Conservation (phyloP, 2,888 invertebrate genomes). For the Tipula confusa region DNA sequence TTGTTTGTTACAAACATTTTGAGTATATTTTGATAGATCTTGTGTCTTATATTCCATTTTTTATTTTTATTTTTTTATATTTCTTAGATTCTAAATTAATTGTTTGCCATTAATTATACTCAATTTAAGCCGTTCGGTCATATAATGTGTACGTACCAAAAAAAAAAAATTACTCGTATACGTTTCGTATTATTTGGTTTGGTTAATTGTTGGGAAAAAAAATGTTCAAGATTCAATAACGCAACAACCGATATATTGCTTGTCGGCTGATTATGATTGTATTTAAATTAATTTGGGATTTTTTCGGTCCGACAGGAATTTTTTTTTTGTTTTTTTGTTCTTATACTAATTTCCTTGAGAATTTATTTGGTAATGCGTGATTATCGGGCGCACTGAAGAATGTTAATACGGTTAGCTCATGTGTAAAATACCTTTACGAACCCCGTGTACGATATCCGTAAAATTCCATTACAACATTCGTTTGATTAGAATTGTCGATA, state of each 20-base stretch:
- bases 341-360: background rate
- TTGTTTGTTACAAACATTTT: background rate
- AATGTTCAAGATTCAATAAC: background rate
- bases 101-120: background rate
- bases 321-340: background rate
- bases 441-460: too few relatives aligned
- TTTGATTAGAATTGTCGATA: too few relatives aligned
- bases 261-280: background rate
- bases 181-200: background rate
- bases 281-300: slow-evolving; percentile 25
- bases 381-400: too few relatives aligned
- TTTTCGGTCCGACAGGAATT: background rate
- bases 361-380: too few relatives aligned
- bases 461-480: too few relatives aligned
- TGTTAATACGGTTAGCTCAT: too few relatives aligned
- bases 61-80: background rate
- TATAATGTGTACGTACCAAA: too few relatives aligned
- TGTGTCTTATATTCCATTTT: background rate
- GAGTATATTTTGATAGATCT: background rate
- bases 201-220: background rate
- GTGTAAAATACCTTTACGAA: too few relatives aligned
- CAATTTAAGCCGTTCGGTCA: slow-evolving; percentile 16
- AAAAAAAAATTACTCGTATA: background rate
- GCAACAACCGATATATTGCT: background rate
- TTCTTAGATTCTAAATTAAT: background rate